These are phyloP conservation scores for Champsocephalus esox DNA, from an alignment of 2,797 vertebrate genomes.

Conservation along the genomic window DNA sequence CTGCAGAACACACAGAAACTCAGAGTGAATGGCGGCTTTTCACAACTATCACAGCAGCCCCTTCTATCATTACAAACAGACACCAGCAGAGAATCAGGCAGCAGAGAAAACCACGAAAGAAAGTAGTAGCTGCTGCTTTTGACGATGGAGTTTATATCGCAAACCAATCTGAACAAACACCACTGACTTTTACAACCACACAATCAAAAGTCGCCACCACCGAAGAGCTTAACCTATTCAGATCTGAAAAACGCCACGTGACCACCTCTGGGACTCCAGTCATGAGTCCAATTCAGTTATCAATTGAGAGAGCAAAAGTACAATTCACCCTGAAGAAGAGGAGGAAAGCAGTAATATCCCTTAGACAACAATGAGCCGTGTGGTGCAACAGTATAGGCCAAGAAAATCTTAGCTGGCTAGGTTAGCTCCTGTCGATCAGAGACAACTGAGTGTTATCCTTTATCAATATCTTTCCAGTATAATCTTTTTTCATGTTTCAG, in stretches of 20 bases:
- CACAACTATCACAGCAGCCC: constrained; percentile 20
- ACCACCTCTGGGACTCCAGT: constrained; percentile 37
- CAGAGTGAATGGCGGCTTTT: constrained; percentile 43
- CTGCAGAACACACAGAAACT: constrained; percentile 26
- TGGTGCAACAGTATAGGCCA: constrained; percentile 12
- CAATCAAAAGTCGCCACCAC: constrained; percentile 1
- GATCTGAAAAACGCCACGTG: constrained; percentile 8
- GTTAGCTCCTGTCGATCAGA: constrained; percentile 22
- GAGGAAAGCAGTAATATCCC: constrained; percentile 55
- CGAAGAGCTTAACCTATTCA: constrained; percentile 4
- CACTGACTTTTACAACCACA: constrained; percentile 39
- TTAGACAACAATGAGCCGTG: constrained; percentile 24
- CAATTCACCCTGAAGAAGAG: constrained; percentile 75
- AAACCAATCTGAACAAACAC: constrained; percentile 43
- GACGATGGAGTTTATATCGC: neutral
- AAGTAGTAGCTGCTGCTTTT: neutral
- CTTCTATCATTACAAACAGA: constrained; percentile 34
- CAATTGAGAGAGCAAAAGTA: constrained; percentile 63
- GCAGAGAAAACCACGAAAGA: constrained; percentile 51
- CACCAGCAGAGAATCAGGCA: constrained; percentile 44
- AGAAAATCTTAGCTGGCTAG: constrained; percentile 22
- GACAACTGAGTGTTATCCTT: neutral
- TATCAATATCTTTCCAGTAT: constrained; percentile 7
- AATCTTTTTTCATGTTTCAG: constrained; percentile 31
- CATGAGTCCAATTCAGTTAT: constrained; percentile 67